Percentiles rank a stretch among this genome's conserved stretches.
phyloP scores from a whole-genome alignment of 23 tunicate species.

The Trididemnum nubilum region DNA sequence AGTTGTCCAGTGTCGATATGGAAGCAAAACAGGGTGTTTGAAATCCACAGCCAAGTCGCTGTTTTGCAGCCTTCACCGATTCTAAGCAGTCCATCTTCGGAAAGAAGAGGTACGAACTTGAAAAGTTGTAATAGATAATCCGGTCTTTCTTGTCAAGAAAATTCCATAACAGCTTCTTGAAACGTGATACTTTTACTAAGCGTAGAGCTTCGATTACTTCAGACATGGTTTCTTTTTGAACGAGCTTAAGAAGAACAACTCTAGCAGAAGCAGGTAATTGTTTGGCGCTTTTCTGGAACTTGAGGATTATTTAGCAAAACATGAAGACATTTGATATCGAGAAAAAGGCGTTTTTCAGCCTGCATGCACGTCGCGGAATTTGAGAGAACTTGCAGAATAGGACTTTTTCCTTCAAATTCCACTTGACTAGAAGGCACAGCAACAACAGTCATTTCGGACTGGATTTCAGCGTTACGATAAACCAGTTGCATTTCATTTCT shows the following conservation, averaged over 20 bases:
- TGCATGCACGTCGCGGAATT: not conserved
- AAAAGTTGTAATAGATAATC: not conserved
- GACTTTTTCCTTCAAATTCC: not conserved
- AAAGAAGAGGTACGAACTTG: not conserved
- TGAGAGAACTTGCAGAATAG: not conserved
- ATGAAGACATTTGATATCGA: not conserved
- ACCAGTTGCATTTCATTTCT: not conserved
- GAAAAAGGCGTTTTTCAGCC: not conserved
- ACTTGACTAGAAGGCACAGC: not conserved
- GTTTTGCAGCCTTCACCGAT: conserved; percentile 20
- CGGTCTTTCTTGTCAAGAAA: not conserved
- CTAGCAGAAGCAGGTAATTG: not conserved
- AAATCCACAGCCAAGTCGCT: not conserved
- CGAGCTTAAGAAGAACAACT: not conserved
- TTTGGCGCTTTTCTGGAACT: not conserved
- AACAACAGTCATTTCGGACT: not conserved
- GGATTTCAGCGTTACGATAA: not conserved
- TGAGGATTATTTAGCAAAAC: not conserved
- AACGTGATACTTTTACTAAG: not conserved
- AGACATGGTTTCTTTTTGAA: not conserved
- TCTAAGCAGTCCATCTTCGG: not conserved
- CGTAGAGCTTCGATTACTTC: not conserved
- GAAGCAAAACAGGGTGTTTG: conserved; percentile 4
- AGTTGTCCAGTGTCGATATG: not conserved
- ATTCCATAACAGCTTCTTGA: not conserved